Conservation (phyloP, 2,888 invertebrate species). For the Crematogaster levior region DNA sequence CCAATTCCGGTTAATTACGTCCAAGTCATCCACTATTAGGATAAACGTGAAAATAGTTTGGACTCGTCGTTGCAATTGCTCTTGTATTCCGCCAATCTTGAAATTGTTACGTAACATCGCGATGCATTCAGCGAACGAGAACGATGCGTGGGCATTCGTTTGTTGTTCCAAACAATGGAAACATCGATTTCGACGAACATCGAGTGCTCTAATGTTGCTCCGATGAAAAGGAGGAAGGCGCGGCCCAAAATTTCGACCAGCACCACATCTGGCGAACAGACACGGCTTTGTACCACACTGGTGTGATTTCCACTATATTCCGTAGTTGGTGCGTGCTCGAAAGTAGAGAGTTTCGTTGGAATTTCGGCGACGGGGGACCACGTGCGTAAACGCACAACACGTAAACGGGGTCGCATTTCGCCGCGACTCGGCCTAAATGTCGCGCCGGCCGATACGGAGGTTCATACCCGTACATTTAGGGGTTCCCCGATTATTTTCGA, state of each 20-base stretch:
- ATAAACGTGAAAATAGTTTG: neutral
- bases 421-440: neutral
- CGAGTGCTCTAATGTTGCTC: constrained; percentile 49
- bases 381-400: constrained; percentile 37
- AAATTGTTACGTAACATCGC: neutral
- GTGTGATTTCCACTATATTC: constrained; percentile 50
- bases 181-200: constrained; percentile 41
- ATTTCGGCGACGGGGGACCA: constrained; percentile 60
- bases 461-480: neutral
- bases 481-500: neutral
- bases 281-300: constrained; percentile 54
- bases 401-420: constrained; percentile 6
- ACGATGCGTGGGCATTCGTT: neutral
- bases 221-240: constrained; percentile 20
- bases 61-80: neutral
- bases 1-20: neutral
- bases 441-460: neutral
- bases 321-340: constrained; percentile 59
- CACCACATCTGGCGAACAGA: constrained; percentile 81
- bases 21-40: neutral
- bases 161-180: constrained; percentile 58
- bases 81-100: neutral
- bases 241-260: constrained; percentile 55
- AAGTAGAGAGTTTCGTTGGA: constrained; percentile 56
- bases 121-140: neutral